Evolutionary conservation across 2,888 invertebrate species (phyloP).

Genomic region (Lymantria monacha): DNA sequence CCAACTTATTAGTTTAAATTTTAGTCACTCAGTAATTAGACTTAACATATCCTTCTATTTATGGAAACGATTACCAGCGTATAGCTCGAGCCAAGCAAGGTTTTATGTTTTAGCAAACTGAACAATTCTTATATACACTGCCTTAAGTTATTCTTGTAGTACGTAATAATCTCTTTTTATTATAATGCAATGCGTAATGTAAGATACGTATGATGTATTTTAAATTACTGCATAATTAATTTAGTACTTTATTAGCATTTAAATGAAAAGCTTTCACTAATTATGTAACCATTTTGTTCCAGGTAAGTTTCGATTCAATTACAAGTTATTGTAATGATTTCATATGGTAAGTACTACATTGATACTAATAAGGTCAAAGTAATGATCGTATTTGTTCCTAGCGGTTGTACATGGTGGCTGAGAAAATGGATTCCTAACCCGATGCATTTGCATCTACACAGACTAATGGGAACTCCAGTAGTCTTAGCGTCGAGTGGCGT

Average conservation of each 20-base stretch:
- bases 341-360: slow-evolving; percentile 21
- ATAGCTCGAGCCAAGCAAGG: too few species aligned
- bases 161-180: background rate
- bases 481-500: too few species aligned
- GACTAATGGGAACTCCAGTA: too few species aligned
- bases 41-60: too few species aligned
- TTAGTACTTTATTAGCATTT: slow-evolving; percentile 2
- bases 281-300: slow-evolving; percentile 48
- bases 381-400: too few species aligned
- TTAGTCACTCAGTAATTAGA: too few species aligned
- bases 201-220: slow-evolving; percentile 9
- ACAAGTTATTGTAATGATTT: slow-evolving; percentile 13
- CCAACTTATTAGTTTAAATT: too few species aligned
- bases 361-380: background rate
- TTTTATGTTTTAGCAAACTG: background rate
- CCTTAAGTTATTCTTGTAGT: slow-evolving; percentile 14
- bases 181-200: background rate
- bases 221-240: slow-evolving; percentile 4
- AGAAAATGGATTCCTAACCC: too few species aligned
- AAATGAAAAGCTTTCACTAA: slow-evolving; percentile 26
- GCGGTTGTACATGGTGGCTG: too few species aligned
- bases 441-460: too few species aligned
- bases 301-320: slow-evolving; percentile 55
- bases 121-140: background rate
- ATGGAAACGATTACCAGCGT: too few species aligned